These are phyloP conservation scores for Cosmia pyralina DNA, from an alignment of 2,888 invertebrate genomes.

Conservation along the genomic window DNA sequence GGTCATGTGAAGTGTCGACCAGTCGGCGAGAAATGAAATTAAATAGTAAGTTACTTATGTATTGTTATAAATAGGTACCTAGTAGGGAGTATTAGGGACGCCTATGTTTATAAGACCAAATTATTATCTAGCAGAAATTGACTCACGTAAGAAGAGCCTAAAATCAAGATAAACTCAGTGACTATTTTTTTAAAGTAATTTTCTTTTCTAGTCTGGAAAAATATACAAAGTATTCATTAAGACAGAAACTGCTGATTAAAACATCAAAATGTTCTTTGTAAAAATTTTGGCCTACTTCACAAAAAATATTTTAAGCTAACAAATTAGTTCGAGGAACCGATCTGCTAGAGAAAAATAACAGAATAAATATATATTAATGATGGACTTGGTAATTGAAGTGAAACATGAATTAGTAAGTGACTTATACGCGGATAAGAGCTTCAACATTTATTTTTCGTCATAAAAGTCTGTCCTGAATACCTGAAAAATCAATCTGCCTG, in stretches of 20 bases:
- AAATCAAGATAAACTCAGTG: background rate
- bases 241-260: constrained; percentile 21
- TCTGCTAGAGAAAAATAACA: background rate
- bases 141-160: background rate
- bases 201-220: background rate
- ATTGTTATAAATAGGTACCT: too few relatives aligned
- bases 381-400: background rate
- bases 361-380: constrained; percentile 32
- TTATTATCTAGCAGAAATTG: background rate
- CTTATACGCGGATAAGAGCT: background rate
- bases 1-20: too few relatives aligned
- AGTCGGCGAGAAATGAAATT: too few relatives aligned
- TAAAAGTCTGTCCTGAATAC: background rate
- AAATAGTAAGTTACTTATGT: too few relatives aligned
- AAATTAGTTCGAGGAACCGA: constrained; percentile 6
- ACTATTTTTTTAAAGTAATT: background rate
- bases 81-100: too few relatives aligned
- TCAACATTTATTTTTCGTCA: background rate
- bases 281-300: background rate
- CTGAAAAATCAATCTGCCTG: background rate
- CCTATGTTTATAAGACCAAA: too few relatives aligned
- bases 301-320: constrained; percentile 16
- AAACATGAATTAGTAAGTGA: constrained; percentile 11
- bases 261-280: background rate
- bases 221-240: constrained; percentile 8